Base-by-base conservation (phyloP, 2,797 vertebrate species). In the Hyperoplus immaculatus region DNA sequence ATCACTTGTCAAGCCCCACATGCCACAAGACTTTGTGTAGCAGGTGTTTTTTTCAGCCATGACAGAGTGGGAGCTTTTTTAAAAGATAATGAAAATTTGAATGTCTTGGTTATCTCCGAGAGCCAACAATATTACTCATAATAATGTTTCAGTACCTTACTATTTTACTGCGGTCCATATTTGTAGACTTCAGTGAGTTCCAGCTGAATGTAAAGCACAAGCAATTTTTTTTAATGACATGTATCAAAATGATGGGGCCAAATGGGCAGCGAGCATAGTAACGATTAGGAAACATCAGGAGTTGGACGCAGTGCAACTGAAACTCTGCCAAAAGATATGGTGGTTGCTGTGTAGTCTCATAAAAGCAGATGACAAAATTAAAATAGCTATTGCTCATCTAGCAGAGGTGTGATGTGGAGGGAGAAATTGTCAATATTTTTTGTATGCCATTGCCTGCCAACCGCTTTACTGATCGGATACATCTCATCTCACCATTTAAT, bases 321-420 rank as follows among this genome's bases (percentile, higher is more conserved):
- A 70, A 59, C 2, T 4, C 46, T 46, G 75, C 79, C 72, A 86
- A 75, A 58, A 1, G 7, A 77, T 50, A 74, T 13, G 36, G 56
- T 46, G 72, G 54, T 47, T 9, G 2, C 45, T 0, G 1, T 50
- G 75, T 74, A 57, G 60, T 65, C 56, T 71, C 67, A 57, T 72
- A 54, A 42, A 65, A 54, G 39, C 64, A 42, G 46, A 55, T 15
- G 36, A 47, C 50, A 39, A 69, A 57, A 75, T 56, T 16, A 78
- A 46, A 73, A 69, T 4, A 65, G 41, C 2, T 29, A 77, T 70
- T 67, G 75, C 67, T 82, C 74, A 86, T 81, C 81, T 66, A 29
- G 61, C 47, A 60, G 75, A 83, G 73, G 72, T 84, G 83, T 88
- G 76, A 87, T 71, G 36, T 10, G 62, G 69, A 65, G 62, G 69